phyloP scores from a whole-genome alignment of 2,797 vertebrate species.

The Thripadectes ignobilis region DNA sequence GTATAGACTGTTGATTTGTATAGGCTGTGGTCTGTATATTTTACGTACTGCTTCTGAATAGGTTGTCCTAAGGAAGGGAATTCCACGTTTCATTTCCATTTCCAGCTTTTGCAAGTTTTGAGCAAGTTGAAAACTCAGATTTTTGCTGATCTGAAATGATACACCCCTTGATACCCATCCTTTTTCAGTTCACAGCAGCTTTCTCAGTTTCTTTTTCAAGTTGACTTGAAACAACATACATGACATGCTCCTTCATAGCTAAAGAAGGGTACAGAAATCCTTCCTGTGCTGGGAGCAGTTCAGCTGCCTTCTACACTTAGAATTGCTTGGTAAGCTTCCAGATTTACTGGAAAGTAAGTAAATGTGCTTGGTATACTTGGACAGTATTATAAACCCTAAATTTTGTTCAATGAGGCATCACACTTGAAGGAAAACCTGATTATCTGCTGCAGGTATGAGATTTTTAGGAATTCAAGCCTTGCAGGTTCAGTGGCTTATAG shows the following conservation, averaged over 20 bases:
- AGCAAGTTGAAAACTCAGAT: not conserved
- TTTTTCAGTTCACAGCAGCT: not conserved
- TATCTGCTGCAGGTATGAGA: not conserved
- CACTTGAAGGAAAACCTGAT: not conserved
- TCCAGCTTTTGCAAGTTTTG: not conserved
- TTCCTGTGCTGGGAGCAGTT: not conserved
- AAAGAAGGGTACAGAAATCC: not conserved
- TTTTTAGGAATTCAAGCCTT: not conserved
- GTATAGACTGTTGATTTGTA: not conserved
- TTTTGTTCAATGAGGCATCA: not conserved
- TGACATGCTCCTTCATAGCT: not conserved
- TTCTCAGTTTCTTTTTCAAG: not conserved
- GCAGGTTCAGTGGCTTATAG: not conserved
- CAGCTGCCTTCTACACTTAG: not conserved
- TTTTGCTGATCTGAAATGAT: not conserved
- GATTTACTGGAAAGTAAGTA: not conserved
- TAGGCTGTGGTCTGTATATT: not conserved
- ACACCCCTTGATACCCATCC: rapidly evolving
- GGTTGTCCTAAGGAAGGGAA: not conserved
- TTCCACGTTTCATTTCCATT: not conserved
- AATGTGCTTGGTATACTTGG: not conserved
- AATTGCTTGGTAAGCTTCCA: not conserved
- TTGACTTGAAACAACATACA: not conserved
- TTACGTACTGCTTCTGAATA: not conserved
- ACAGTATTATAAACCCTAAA: not conserved